Conservation (phyloP, 2,797 vertebrate genomes). For the Manis crassicaudata region DNA sequence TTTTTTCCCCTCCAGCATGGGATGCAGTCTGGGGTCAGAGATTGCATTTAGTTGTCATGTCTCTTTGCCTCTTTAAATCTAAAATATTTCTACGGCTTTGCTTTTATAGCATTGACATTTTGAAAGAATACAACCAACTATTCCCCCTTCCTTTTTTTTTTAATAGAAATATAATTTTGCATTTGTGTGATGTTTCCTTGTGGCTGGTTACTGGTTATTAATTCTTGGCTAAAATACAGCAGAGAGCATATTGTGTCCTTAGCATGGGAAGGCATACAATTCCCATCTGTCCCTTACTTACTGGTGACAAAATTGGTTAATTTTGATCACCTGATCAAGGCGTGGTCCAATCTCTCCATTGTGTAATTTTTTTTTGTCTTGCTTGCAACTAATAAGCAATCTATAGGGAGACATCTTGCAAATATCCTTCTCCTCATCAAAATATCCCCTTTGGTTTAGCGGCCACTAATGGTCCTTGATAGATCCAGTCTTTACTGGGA, state of each 20-base stretch:
- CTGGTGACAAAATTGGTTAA: background rate
- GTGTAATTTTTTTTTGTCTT: background rate
- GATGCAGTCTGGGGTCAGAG: background rate
- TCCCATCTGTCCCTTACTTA: background rate
- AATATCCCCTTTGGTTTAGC: background rate
- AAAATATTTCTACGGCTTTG: background rate
- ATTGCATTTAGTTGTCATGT: background rate
- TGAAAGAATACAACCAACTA: background rate
- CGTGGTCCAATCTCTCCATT: background rate
- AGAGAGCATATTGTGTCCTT: background rate
- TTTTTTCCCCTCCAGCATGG: background rate
- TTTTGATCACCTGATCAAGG: background rate
- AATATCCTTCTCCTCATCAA: background rate
- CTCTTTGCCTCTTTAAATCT: background rate
- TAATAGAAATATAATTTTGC: background rate
- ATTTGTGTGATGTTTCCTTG: background rate
- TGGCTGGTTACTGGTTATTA: background rate
- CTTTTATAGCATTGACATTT: background rate
- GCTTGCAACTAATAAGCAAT: background rate
- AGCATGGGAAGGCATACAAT: background rate
- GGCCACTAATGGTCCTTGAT: background rate
- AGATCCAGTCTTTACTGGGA: background rate
- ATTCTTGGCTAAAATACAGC: background rate
- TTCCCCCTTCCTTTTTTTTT: background rate
- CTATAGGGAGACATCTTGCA: background rate